Evolutionary conservation across 1,140 invertebrate species (phyloP).

Genomic region (Papilio glaucus): DNA sequence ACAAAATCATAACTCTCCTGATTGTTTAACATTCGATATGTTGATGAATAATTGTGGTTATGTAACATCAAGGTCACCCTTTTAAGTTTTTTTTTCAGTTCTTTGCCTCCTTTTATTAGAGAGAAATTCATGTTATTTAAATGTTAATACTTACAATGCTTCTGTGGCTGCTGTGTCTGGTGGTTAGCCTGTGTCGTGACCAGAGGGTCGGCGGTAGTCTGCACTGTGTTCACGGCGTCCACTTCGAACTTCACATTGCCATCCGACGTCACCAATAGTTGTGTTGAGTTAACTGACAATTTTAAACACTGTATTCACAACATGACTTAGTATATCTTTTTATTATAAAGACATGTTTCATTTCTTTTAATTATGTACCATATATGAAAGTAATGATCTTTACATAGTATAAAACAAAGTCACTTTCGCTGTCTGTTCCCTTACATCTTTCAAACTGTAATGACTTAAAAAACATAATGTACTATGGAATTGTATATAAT

Average conservation of each 20-base stretch:
- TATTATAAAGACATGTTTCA: background rate
- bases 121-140: background rate
- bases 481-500: too few species aligned
- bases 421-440: too few species aligned
- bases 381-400: too few species aligned
- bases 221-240: conserved; percentile 75
- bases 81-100: background rate
- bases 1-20: too few species aligned
- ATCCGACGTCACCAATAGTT: conserved; percentile 87
- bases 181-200: conserved; percentile 60
- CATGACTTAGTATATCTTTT: background rate
- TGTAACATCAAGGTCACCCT: background rate
- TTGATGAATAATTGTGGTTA: too few species aligned
- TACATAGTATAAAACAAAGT: too few species aligned
- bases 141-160: conserved; percentile 67
- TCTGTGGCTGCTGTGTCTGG: conserved; percentile 76
- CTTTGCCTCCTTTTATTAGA: background rate
- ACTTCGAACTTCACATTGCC: conserved; percentile 84
- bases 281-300: conserved; percentile 78
- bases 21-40: too few species aligned
- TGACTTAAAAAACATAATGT: too few species aligned
- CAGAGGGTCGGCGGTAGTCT: conserved; percentile 63
- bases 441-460: too few species aligned
- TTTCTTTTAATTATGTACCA: too few species aligned
- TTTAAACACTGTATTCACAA: conserved; percentile 28